phyloP scores from a whole-genome alignment of 2,797 vertebrate genomes.

The Mionectes olivaceus region DNA sequence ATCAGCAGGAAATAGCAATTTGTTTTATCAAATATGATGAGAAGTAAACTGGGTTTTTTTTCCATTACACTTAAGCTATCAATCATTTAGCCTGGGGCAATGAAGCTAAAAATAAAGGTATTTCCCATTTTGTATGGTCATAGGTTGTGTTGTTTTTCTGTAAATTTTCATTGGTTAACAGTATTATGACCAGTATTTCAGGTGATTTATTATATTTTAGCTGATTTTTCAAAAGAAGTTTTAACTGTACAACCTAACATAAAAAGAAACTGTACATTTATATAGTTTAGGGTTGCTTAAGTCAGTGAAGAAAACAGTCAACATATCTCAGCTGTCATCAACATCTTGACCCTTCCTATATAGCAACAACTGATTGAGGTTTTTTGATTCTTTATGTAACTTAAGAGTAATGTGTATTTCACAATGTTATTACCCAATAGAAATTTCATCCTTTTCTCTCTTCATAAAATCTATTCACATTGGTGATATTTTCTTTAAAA shows the following conservation, averaged over 20 bases:
- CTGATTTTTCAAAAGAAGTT: not conserved
- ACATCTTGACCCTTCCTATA: not conserved
- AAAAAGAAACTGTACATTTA: not conserved
- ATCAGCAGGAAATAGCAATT: not conserved
- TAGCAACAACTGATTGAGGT: not conserved
- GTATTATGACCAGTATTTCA: not conserved
- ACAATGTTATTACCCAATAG: not conserved
- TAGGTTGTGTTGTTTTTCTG: not conserved
- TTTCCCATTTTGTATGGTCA: not conserved
- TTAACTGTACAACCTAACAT: not conserved
- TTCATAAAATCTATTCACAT: not conserved
- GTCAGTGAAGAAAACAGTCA: not conserved
- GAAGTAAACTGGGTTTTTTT: rapidly evolving
- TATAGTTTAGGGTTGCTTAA: not conserved
- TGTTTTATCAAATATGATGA: not conserved
- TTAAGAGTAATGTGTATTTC: not conserved
- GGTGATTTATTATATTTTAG: not conserved
- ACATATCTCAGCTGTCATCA: not conserved
- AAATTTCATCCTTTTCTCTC: not conserved
- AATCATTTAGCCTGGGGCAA: not conserved
- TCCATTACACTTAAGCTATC: not conserved
- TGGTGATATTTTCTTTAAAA: not conserved
- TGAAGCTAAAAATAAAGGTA: not conserved
- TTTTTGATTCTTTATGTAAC: not conserved
- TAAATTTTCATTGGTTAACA: not conserved